A percentile compares a stretch with the other conserved stretches of the same genome.
Conservation (phyloP, 2,113 vertebrate species). For the Orthonyx spaldingii region DNA sequence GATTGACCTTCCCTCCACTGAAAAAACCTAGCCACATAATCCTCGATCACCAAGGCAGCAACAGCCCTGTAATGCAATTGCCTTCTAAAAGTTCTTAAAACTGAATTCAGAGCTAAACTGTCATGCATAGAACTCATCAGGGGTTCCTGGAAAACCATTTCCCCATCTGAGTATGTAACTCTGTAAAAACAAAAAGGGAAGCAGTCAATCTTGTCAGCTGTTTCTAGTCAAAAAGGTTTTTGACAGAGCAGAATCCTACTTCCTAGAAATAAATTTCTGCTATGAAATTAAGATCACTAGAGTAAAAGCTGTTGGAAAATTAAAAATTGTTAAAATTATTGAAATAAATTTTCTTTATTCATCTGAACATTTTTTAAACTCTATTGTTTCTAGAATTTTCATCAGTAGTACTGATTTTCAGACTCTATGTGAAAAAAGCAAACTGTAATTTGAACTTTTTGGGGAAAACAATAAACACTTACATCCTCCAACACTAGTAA, state of each 20-base stretch:
- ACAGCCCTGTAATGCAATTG: not conserved
- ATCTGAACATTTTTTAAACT: not conserved
- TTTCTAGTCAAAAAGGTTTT: conserved; percentile 1
- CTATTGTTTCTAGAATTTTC: not conserved
- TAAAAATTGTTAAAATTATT: not conserved
- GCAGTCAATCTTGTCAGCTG: conserved; percentile 14
- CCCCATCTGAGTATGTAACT: not conserved
- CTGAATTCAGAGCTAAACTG: not conserved
- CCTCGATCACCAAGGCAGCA: not conserved
- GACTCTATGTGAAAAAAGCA: not conserved
- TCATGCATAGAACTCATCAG: not conserved
- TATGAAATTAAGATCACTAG: not conserved
- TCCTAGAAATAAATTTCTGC: conserved; percentile 1
- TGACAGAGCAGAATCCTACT: not conserved
- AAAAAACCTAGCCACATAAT: not conserved
- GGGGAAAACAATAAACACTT: not conserved
- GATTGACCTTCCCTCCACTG: not conserved
- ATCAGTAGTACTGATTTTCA: not conserved
- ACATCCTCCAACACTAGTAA: not conserved
- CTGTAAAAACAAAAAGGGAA: not conserved
- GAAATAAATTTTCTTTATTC: not conserved
- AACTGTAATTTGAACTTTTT: not conserved
- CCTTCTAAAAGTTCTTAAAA: not conserved
- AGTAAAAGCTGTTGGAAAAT: not conserved
- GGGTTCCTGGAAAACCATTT: conserved; percentile 8